Evolutionary conservation across 2,888 invertebrate species (phyloP).

Genomic region (Pyrrhia umbra): DNA sequence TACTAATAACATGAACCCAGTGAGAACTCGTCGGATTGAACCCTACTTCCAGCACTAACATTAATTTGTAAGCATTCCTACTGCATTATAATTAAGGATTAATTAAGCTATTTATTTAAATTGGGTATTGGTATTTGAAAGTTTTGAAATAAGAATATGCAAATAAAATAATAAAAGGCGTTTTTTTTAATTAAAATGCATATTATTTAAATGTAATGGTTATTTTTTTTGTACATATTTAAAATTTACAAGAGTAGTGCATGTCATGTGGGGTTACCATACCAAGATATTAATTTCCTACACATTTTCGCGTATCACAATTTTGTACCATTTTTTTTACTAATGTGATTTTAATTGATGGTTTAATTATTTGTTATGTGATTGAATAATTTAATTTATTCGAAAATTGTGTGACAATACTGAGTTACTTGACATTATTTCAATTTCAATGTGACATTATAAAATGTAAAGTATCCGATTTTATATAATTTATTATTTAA

Average conservation of each 20-base stretch:
- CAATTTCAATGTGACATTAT: no score
- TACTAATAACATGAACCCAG: neutral
- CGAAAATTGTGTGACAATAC: neutral
- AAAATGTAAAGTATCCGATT: no score
- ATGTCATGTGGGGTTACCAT: neutral
- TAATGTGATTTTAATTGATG: no score
- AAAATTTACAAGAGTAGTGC: no score
- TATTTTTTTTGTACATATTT: neutral
- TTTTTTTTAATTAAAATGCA: neutral
- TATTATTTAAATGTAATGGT: no score
- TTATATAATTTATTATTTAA: no score
- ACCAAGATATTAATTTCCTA: neutral
- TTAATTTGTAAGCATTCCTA: constrained; percentile 39
- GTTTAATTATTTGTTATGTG: no score
- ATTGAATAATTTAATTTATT: no score
- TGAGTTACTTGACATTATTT: neutral
- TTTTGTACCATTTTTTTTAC: neutral
- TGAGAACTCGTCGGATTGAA: neutral
- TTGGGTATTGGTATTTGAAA: constrained; percentile 13
- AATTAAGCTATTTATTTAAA: constrained; percentile 20
- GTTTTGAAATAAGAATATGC: constrained; percentile 1
- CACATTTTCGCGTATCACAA: neutral
- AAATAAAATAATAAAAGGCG: no score
- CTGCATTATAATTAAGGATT: constrained; percentile 7
- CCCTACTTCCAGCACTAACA: neutral